A percentile compares a stretch with the other conserved stretches of the same genome.
phyloP scores from a whole-genome alignment of 2,888 invertebrate species.

The Calameuta filiformis region DNA sequence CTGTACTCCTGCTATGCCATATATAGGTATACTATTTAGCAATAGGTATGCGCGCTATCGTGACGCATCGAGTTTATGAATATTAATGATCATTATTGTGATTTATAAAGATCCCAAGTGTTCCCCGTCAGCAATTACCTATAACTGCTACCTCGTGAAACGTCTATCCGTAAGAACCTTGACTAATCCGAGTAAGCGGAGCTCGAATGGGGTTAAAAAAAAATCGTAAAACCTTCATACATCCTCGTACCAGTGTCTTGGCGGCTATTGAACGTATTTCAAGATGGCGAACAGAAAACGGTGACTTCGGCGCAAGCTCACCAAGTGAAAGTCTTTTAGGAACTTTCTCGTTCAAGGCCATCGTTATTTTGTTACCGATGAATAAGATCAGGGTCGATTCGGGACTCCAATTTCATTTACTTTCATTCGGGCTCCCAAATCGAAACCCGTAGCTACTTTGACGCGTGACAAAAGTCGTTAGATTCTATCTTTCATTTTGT shows the following conservation, averaged over 20 bases:
- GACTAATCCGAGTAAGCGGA: not conserved
- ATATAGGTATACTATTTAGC: not conserved
- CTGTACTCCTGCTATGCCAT: not conserved
- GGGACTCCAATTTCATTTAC: no score
- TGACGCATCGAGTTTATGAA: conserved; percentile 44
- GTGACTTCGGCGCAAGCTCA: not conserved
- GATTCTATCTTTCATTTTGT: not conserved
- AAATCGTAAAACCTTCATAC: not conserved
- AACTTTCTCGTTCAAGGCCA: not conserved
- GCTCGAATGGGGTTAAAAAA: not conserved
- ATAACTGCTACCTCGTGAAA: not conserved
- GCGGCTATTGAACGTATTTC: not conserved
- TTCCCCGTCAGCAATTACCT: conserved; percentile 26
- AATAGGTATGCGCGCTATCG: conserved; percentile 19
- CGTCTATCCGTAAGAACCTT: not conserved
- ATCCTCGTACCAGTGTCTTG: not conserved
- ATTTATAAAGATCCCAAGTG: conserved; percentile 42
- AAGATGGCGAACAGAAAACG: not conserved
- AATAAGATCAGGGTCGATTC: not conserved
- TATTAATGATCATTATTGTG: conserved; percentile 41
- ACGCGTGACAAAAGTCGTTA: not conserved
- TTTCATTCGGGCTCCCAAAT: not conserved
- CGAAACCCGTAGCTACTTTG: not conserved
- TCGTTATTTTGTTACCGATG: not conserved
- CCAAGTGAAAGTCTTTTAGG: not conserved